These are phyloP conservation scores for Orthosia cruda DNA, from an alignment of 2,888 invertebrate species.

Conservation along the genomic window DNA sequence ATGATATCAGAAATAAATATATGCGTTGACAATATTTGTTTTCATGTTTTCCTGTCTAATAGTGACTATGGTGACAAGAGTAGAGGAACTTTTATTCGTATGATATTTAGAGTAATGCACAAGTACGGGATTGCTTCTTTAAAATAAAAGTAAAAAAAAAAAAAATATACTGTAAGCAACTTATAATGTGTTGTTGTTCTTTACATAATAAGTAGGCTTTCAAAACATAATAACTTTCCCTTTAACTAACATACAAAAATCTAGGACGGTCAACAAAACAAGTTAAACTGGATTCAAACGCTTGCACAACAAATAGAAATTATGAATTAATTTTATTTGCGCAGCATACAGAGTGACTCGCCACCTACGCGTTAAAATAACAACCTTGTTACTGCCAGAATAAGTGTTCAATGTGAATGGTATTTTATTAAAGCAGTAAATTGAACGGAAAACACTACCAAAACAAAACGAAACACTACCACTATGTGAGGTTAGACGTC, in stretches of 20 bases:
- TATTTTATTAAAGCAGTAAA: constrained; percentile 46
- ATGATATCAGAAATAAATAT: constrained; percentile 69
- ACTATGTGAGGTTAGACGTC: constrained; percentile 29
- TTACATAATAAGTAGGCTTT: constrained; percentile 8
- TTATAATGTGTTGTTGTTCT: background rate
- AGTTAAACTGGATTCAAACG: constrained; percentile 68
- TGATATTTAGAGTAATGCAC: background rate
- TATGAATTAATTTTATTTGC: constrained; percentile 65
- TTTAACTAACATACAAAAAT: constrained; percentile 46
- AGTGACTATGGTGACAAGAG: background rate
- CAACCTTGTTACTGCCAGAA: constrained; percentile 74
- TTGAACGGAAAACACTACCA: constrained; percentile 36
- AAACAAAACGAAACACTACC: constrained; percentile 18
- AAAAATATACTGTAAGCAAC: background rate
- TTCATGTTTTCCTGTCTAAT: constrained; percentile 9
- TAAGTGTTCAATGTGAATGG: constrained; percentile 42
- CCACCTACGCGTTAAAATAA: constrained; percentile 63
- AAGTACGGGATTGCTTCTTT: background rate
- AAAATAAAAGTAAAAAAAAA: background rate
- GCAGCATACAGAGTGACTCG: constrained; percentile 63
- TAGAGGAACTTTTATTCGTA: background rate
- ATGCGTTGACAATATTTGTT: constrained; percentile 7
- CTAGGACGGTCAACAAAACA: constrained; percentile 64
- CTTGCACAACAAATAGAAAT: constrained; percentile 72
- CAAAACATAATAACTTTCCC: constrained; percentile 34